phyloP scores from a whole-genome alignment of 92 coral and sea anemone species.

The Blastomussa wellsi region DNA sequence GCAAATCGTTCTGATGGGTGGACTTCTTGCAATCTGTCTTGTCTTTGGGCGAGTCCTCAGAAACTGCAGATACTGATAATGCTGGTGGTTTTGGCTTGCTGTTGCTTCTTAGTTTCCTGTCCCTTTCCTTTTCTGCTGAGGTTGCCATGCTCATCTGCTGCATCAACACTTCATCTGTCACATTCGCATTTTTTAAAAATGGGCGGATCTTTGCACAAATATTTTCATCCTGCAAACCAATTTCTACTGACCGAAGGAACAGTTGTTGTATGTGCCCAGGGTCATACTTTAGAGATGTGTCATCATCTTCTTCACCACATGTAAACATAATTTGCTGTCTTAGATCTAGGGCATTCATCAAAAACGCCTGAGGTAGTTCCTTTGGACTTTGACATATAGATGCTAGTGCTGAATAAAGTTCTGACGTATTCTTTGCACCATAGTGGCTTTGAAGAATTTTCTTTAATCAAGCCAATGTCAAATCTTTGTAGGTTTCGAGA shows the following conservation, averaged over 20 bases:
- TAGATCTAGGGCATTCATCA: constrained; percentile 67
- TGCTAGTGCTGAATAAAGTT: constrained; percentile 57
- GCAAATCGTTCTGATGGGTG: constrained; percentile 37
- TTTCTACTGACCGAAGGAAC: too few species aligned
- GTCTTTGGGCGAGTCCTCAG: constrained; percentile 8
- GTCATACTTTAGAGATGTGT: constrained; percentile 42
- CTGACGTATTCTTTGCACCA: too few species aligned
- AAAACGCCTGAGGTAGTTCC: constrained; percentile 63
- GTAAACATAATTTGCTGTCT: constrained; percentile 64
- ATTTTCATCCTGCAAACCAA: constrained; percentile 56
- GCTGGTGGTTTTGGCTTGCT: too few species aligned
- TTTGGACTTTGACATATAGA: constrained; percentile 52
- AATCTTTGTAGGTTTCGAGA: too few species aligned
- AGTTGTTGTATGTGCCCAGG: constrained; percentile 44
- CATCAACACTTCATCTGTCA: constrained; percentile 42
- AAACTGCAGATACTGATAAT: too few species aligned
- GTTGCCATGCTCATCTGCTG: constrained; percentile 57
- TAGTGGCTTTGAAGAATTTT: too few species aligned
- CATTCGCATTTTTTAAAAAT: constrained; percentile 51
- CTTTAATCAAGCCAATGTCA: too few species aligned
- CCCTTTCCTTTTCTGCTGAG: too few species aligned
- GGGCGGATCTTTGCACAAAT: constrained; percentile 61
- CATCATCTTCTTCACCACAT: constrained; percentile 34
- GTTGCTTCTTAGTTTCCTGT: too few species aligned
- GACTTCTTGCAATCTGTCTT: constrained; percentile 7